Percentiles rank a stretch among this genome's conserved stretches.
phyloP scores from a whole-genome alignment of 1,140 invertebrate species.

The Choristoneura fumiferana region DNA sequence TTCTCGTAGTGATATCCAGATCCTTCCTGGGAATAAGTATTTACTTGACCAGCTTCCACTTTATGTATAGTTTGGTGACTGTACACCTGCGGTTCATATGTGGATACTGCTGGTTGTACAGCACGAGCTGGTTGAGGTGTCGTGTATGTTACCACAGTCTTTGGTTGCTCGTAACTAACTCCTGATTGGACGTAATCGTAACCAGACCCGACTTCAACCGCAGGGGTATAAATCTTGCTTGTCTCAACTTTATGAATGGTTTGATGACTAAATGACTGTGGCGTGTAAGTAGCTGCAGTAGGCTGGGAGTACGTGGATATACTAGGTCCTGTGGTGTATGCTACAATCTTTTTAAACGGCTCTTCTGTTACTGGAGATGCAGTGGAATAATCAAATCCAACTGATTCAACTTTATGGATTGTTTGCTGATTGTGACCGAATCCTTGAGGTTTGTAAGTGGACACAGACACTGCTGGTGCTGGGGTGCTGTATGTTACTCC shows the following conservation, averaged over 20 bases:
- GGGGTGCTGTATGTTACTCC: conserved; percentile 53
- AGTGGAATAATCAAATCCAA: conserved; percentile 49
- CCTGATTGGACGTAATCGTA: conserved; percentile 31
- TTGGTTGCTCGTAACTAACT: conserved; percentile 40
- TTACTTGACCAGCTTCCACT: conserved; percentile 47
- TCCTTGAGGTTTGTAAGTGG: conserved; percentile 52
- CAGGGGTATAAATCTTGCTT: conserved; percentile 39
- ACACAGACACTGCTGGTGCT: conserved; percentile 46
- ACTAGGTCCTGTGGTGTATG: conserved; percentile 73
- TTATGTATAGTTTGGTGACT: conserved; percentile 61
- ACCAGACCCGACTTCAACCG: conserved; percentile 29
- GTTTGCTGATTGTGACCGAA: conserved; percentile 58
- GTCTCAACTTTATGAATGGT: conserved; percentile 54
- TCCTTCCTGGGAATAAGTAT: conserved; percentile 42
- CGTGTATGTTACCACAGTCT: conserved; percentile 40
- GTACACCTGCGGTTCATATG: conserved; percentile 47
- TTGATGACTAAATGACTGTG: conserved; percentile 55
- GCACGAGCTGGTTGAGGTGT: conserved; percentile 43
- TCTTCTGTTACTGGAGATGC: conserved; percentile 59
- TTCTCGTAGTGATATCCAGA: conserved; percentile 42
- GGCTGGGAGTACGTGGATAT: conserved; percentile 43
- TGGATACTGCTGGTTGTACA: conserved; percentile 37
- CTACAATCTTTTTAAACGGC: conserved; percentile 70
- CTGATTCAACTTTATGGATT: conserved; percentile 45
- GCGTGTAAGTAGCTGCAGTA: conserved; percentile 33